phyloP scores from a whole-genome alignment of 1,140 invertebrate species.

The Ganaspis sp. region DNA sequence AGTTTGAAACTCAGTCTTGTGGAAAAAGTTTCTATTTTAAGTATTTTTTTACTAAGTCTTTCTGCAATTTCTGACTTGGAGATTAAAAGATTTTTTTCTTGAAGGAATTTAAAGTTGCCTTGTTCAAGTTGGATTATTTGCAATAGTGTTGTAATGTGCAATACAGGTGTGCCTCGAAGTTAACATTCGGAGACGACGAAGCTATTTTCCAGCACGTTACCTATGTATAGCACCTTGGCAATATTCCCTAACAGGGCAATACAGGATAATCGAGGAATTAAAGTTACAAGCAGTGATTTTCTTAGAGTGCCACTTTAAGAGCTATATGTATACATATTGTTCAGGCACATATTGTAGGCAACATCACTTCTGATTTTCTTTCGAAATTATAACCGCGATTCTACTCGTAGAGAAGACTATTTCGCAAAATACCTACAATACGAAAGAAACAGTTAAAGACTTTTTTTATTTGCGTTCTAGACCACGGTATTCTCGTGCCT shows the following conservation, averaged over 20 bases:
- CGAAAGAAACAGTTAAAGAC: not conserved
- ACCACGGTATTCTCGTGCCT: not conserved
- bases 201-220: constrained; percentile 45
- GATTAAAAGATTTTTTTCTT: not conserved
- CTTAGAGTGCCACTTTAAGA: constrained; percentile 55
- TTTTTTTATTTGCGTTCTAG: not conserved
- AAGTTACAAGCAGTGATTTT: constrained; percentile 71
- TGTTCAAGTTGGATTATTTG: too few relatives aligned
- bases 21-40: too few relatives aligned
- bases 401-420: constrained; percentile 41
- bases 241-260: constrained; percentile 70
- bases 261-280: constrained; percentile 73
- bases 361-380: constrained; percentile 36
- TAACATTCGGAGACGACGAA: constrained; percentile 41
- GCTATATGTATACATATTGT: not conserved
- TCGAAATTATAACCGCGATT: constrained; percentile 61
- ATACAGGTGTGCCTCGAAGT: not conserved
- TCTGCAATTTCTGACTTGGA: not conserved
- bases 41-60: too few relatives aligned
- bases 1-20: too few relatives aligned
- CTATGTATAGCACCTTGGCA: constrained; percentile 59
- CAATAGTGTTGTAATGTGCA: not conserved
- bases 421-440: constrained; percentile 28
- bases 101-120: too few relatives aligned
- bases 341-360: not conserved